Evolutionary conservation across 1,140 invertebrate genomes (phyloP).

Genomic region (Neodiprion virginianus): DNA sequence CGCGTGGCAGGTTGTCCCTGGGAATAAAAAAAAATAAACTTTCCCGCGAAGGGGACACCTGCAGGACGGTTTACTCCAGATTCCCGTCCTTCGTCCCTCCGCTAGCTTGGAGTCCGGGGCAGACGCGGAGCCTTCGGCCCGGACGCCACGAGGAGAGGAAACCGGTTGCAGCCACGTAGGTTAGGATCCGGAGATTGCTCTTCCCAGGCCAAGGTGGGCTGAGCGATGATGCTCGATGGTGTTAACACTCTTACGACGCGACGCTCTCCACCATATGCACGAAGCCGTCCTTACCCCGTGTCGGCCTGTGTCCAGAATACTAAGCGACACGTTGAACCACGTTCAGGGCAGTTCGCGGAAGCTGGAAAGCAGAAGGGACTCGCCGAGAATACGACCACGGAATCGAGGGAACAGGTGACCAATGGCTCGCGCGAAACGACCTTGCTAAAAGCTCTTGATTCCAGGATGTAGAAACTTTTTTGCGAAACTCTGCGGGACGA

Average conservation of each 20-base stretch:
- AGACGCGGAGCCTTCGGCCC: neutral
- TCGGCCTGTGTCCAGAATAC: too few species aligned
- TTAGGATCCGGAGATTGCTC: conserved; percentile 1
- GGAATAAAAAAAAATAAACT: neutral
- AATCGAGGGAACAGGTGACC: too few species aligned
- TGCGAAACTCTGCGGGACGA: too few species aligned
- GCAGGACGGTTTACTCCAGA: neutral
- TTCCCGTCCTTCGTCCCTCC: neutral
- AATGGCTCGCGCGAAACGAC: too few species aligned
- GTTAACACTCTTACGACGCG: neutral
- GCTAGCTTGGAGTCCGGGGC: neutral
- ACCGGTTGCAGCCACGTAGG: neutral
- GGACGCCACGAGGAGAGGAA: neutral
- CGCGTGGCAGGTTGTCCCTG: neutral
- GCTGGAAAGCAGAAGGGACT: too few species aligned
- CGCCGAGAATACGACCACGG: too few species aligned
- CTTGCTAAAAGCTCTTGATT: too few species aligned
- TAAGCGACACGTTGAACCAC: too few species aligned
- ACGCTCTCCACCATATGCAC: too few species aligned
- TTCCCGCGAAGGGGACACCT: neutral
- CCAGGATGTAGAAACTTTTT: too few species aligned
- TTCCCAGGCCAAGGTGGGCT: neutral
- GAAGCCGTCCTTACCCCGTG: too few species aligned
- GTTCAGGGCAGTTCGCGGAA: too few species aligned
- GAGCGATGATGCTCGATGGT: neutral